Evolutionary conservation across 2,797 vertebrate species (phyloP).

Genomic region (Cryptoprocta ferox): DNA sequence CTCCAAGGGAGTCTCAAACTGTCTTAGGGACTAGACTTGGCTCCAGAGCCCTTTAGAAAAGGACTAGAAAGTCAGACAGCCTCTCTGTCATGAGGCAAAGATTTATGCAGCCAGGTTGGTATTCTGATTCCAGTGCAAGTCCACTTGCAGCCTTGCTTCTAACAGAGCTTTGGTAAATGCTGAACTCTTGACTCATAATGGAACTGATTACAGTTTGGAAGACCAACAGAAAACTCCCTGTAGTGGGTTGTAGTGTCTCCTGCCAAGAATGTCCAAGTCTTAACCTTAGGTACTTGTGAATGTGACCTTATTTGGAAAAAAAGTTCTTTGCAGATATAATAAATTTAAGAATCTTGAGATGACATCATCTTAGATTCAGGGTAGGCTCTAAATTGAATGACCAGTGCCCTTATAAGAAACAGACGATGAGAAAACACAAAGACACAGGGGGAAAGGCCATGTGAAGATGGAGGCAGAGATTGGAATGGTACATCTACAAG

Average conservation of each 20-base stretch:
- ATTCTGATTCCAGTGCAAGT: background rate
- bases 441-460: background rate
- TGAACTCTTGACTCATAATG: background rate
- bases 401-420: background rate
- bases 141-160: background rate
- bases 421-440: background rate
- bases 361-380: background rate
- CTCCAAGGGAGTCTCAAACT: background rate
- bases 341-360: background rate
- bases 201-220: constrained; percentile 24
- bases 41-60: background rate
- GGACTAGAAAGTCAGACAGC: background rate
- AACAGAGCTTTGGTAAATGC: background rate
- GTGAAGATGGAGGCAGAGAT: background rate
- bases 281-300: background rate
- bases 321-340: background rate
- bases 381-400: background rate
- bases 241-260: background rate
- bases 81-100: background rate
- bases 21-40: background rate
- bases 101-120: background rate
- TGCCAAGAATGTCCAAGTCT: background rate
- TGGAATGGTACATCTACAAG: background rate
- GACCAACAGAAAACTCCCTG: background rate
- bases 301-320: background rate